Evolutionary conservation across 2,797 vertebrate species (phyloP).

Genomic region (Spinibarbus caldwelli): DNA sequence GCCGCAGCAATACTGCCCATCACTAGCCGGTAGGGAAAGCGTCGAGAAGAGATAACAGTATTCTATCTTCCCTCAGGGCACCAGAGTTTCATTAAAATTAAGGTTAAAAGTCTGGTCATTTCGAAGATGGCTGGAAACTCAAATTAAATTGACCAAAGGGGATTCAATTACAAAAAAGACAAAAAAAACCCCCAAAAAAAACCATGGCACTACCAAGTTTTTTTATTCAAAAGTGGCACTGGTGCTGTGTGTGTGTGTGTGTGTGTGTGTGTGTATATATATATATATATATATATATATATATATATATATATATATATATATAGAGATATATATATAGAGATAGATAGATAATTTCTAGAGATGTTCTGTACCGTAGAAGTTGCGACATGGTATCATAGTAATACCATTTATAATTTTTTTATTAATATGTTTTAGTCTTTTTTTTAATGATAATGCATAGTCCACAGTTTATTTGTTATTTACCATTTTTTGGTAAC

Average conservation of each 20-base stretch:
- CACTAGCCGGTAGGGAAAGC: conserved; percentile 18
- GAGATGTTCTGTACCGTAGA: too few relatives aligned
- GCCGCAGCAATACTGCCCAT: not conserved
- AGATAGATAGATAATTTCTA: too few relatives aligned
- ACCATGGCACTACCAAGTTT: not conserved
- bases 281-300: too few relatives aligned
- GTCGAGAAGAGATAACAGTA: conserved; percentile 14
- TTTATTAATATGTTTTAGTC: too few relatives aligned
- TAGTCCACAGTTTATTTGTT: not conserved
- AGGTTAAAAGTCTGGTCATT: conserved; percentile 28
- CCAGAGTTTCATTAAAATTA: conserved; percentile 35
- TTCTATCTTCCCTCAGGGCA: not conserved
- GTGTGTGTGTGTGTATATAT: too few relatives aligned
- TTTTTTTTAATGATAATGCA: not conserved
- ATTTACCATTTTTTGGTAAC: not conserved
- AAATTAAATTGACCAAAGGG: not conserved
- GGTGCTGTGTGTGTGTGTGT: too few relatives aligned
- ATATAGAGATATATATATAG: too few relatives aligned
- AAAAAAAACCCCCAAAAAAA: not conserved
- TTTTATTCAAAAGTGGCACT: not conserved
- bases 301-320: too few relatives aligned
- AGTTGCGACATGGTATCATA: too few relatives aligned
- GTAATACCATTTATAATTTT: too few relatives aligned
- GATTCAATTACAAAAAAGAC: not conserved
- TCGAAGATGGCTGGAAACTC: not conserved